Conservation (phyloP, 35 echinoderm and acorn worm genomes). For the Heliocidaris tuberculata region DNA sequence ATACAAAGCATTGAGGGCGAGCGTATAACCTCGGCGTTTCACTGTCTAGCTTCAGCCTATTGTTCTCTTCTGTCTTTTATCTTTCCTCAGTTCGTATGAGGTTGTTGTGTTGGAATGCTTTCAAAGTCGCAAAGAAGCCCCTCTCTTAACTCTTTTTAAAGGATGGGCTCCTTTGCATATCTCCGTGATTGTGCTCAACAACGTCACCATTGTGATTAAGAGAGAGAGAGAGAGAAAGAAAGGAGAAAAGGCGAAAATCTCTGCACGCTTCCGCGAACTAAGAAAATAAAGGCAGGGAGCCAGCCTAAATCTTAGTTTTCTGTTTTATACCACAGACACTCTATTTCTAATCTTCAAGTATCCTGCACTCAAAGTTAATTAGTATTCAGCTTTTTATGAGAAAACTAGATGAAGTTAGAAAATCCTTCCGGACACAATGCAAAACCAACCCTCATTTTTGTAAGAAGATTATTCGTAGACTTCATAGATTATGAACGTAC, state of each 20-base stretch:
- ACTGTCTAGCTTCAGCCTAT: background rate
- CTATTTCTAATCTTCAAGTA: background rate
- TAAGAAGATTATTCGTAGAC: background rate
- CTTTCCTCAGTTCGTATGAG: background rate
- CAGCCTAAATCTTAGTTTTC: background rate
- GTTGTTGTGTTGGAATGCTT: conserved; percentile 8
- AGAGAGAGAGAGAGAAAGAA: background rate
- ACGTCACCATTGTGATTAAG: background rate
- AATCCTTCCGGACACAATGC: background rate
- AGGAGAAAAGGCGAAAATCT: background rate
- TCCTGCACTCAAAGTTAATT: background rate
- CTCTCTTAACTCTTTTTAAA: background rate
- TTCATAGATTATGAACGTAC: background rate
- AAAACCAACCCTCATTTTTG: background rate
- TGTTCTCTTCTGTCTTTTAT: conserved; percentile 15
- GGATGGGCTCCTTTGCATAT: background rate
- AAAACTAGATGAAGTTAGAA: background rate
- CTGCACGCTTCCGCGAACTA: background rate
- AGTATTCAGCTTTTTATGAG: background rate
- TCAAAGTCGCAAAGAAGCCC: background rate
- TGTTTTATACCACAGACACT: background rate
- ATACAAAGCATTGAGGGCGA: conserved; percentile 25
- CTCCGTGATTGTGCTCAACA: background rate
- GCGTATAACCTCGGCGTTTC: conserved; percentile 20
- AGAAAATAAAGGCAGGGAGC: background rate